phyloP scores from a whole-genome alignment of 2,113 vertebrate genomes.

The Brachypodius melanocephalos region DNA sequence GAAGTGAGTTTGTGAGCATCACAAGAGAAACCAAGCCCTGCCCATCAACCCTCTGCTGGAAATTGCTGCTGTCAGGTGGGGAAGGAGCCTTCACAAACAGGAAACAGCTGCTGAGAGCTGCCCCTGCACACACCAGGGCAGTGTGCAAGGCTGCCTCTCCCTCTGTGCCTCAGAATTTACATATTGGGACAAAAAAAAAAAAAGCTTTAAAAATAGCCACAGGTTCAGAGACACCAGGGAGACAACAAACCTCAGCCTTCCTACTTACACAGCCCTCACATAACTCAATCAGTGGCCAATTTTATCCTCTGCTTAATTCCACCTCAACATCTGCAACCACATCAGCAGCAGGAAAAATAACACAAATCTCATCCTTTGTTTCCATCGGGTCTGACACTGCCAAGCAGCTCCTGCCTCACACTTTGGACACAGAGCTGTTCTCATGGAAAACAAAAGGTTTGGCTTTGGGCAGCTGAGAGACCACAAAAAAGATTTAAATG shows the following conservation, averaged over 20 bases:
- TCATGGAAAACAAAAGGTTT: neutral
- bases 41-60: neutral
- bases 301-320: constrained; percentile 41
- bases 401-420: neutral
- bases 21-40: neutral
- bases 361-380: neutral
- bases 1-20: neutral
- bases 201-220: neutral
- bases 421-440: neutral
- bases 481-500: neutral
- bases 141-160: neutral
- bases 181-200: neutral
- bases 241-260: neutral
- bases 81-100: constrained; percentile 72
- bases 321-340: constrained; percentile 25
- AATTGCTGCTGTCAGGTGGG: constrained; percentile 54
- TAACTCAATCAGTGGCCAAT: constrained; percentile 33
- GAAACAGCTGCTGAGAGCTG: constrained; percentile 78
- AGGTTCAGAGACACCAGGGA: neutral
- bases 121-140: neutral
- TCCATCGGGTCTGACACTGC: neutral
- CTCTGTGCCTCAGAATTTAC: neutral
- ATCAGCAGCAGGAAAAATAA: neutral
- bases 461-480: neutral
- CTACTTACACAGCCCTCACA: neutral